Evolutionary conservation across 2,888 invertebrate genomes (phyloP).

Genomic region (Erynnis tages): DNA sequence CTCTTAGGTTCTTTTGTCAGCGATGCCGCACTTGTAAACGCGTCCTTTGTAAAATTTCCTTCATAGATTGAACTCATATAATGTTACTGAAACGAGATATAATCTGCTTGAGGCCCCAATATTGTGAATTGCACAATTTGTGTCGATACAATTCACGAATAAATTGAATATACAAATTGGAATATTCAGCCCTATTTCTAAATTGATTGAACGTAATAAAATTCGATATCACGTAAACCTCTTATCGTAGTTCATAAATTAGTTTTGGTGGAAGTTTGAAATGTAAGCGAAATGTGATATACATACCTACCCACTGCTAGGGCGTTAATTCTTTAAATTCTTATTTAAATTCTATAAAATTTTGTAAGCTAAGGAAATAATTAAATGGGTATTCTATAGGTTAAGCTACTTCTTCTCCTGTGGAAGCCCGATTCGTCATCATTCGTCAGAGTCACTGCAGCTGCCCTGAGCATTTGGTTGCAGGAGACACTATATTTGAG

Average conservation of each 20-base stretch:
- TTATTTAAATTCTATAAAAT: too few relatives aligned
- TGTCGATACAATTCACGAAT: neutral
- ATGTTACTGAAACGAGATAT: conserved; percentile 11
- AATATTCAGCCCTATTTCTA: neutral
- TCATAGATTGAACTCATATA: conserved; percentile 45
- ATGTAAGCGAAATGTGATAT: too few relatives aligned
- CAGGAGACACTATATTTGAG: too few relatives aligned
- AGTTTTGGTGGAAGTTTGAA: too few relatives aligned
- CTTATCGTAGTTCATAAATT: neutral
- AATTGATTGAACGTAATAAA: neutral
- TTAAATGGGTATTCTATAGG: too few relatives aligned
- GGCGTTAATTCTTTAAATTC: too few relatives aligned
- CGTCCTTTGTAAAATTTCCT: conserved; percentile 50
- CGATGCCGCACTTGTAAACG: conserved; percentile 48
- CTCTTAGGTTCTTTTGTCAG: conserved; percentile 60
- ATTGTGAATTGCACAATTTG: conserved; percentile 1
- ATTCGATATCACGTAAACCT: neutral
- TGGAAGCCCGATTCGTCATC: too few relatives aligned
- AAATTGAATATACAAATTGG: neutral
- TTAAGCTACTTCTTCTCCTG: too few relatives aligned
- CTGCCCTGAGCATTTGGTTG: too few relatives aligned
- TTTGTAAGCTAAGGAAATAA: too few relatives aligned
- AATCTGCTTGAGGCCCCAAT: conserved; percentile 13
- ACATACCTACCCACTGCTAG: too few relatives aligned
- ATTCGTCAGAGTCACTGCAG: too few relatives aligned